A percentile compares a stretch with the other conserved stretches of the same genome.
Conservation (phyloP, 2,797 vertebrate species). For the Numenius phaeopus region DNA sequence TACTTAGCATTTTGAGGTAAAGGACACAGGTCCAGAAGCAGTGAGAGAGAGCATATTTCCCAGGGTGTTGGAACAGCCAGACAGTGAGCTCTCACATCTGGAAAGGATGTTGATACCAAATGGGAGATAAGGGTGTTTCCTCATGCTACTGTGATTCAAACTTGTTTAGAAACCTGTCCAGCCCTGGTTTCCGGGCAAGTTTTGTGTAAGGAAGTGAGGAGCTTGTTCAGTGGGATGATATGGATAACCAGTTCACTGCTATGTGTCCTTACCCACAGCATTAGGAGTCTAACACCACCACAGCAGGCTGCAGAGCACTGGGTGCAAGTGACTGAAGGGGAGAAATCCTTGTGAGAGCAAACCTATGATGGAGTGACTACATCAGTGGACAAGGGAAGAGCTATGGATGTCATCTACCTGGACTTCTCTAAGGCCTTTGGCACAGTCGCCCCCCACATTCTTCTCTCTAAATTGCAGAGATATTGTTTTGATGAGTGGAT, state of each 20-base stretch:
- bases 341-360: neutral
- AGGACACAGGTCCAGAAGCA: neutral
- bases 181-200: neutral
- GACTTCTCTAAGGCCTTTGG: neutral
- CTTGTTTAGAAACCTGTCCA: neutral
- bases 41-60: neutral
- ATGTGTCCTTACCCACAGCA: neutral
- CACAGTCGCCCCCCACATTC: too few relatives aligned
- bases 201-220: neutral
- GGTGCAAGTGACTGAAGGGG: neutral
- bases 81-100: neutral
- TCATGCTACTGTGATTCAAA: neutral
- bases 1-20: neutral
- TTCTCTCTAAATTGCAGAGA: neutral
- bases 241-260: neutral
- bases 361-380: neutral
- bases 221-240: neutral
- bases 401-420: neutral
- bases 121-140: neutral
- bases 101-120: neutral
- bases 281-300: neutral
- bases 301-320: neutral
- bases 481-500: accelerated
- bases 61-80: neutral
- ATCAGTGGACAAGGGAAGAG: neutral